phyloP scores from a whole-genome alignment of 2,113 vertebrate species.

The Pseudopodoces humilis region DNA sequence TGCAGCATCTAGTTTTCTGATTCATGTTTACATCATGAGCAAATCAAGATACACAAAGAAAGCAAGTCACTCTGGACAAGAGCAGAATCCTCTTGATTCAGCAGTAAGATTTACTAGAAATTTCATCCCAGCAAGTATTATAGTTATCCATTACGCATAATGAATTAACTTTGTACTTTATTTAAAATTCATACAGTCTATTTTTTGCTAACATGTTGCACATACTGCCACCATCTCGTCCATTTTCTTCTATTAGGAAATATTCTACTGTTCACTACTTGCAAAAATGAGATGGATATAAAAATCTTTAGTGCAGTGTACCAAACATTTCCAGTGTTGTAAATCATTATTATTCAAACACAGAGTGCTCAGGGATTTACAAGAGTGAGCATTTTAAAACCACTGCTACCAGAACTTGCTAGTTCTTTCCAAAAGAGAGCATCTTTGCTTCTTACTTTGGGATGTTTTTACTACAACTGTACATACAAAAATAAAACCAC shows the following conservation, averaged over 20 bases:
- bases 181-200: constrained; percentile 17
- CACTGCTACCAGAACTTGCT: neutral
- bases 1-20: neutral
- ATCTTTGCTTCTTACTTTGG: neutral
- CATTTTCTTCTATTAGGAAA: neutral
- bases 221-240: neutral
- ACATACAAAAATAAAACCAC: neutral
- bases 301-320: neutral
- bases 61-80: neutral
- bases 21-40: neutral
- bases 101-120: neutral
- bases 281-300: neutral
- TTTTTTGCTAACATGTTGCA: neutral
- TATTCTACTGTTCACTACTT: neutral
- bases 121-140: constrained; percentile 1
- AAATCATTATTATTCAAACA: neutral
- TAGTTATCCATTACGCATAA: constrained; percentile 29
- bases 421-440: neutral
- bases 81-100: neutral
- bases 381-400: neutral
- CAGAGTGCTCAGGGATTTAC: neutral
- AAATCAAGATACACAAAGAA: neutral
- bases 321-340: neutral
- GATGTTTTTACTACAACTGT: neutral
- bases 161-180: constrained; percentile 26